Percentiles rank a stretch among this genome's conserved stretches.
Conservation (phyloP, 1,140 invertebrate species). For the Cataglyphis hispanica region DNA sequence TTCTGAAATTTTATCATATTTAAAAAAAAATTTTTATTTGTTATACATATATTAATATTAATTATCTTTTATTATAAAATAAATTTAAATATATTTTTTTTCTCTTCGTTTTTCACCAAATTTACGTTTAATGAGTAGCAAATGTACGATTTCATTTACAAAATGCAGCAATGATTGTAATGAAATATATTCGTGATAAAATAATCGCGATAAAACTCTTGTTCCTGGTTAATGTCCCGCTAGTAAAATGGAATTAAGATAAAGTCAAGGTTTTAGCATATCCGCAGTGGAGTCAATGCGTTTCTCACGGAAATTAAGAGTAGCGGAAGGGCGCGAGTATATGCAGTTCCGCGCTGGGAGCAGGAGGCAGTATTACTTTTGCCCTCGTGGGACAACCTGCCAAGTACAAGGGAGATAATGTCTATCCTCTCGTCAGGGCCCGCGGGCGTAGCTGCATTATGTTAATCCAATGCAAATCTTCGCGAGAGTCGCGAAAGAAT, state of each 20-base stretch:
- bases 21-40: neutral
- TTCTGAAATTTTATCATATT: neutral
- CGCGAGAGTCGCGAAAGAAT: constrained; percentile 61
- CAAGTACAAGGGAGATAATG: constrained; percentile 59
- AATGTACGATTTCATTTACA: neutral
- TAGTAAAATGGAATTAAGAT: constrained; percentile 27
- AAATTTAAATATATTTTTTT: neutral
- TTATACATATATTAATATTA: no score
- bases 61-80: neutral
- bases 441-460: constrained; percentile 74
- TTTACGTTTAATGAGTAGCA: neutral
- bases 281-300: neutral
- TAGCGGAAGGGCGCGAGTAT: neutral
- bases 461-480: constrained; percentile 81
- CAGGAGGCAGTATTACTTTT: constrained; percentile 27
- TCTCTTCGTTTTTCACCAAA: neutral
- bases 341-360: constrained; percentile 24
- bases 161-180: neutral
- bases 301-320: constrained; percentile 15
- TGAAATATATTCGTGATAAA: neutral
- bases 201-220: neutral
- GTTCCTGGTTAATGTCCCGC: neutral
- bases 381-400: constrained; percentile 49
- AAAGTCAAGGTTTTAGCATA: constrained; percentile 36
- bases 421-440: constrained; percentile 52